These are phyloP conservation scores for Phaedon cochleariae DNA, from an alignment of 2,888 invertebrate genomes.

Conservation along the genomic window DNA sequence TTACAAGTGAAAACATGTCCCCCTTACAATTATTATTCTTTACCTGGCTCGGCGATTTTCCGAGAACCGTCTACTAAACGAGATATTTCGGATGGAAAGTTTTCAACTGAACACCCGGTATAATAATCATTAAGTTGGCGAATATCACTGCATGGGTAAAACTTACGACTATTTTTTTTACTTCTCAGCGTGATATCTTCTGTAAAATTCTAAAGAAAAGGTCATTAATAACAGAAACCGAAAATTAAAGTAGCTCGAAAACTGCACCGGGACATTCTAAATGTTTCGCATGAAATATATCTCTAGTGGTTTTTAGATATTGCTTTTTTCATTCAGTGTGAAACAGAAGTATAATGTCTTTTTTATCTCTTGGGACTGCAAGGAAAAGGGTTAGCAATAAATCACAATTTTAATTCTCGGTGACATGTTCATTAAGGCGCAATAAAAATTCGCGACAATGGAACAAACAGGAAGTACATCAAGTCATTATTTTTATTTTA, in stretches of 20 bases:
- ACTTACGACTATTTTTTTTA: neutral
- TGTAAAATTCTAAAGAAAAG: conserved; percentile 32
- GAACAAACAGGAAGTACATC: conserved; percentile 26
- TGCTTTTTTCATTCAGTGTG: conserved; percentile 55
- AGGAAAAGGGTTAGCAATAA: conserved; percentile 48
- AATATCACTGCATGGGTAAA: neutral
- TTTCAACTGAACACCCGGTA: no score
- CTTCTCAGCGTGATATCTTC: conserved; percentile 18
- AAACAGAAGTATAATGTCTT: conserved; percentile 59
- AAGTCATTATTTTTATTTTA: conserved; percentile 12
- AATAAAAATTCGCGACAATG: conserved; percentile 35
- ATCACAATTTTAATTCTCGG: conserved; percentile 48
- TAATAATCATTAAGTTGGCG: no score
- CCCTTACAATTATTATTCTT: no score
- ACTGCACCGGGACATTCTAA: conserved; percentile 49
- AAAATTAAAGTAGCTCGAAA: conserved; percentile 46
- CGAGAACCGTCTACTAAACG: no score
- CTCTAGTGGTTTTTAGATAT: conserved; percentile 53
- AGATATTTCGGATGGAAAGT: no score
- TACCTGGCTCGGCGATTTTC: no score
- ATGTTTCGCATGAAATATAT: conserved; percentile 53
- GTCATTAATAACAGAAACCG: conserved; percentile 45
- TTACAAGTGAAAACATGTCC: no score
- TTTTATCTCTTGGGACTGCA: conserved; percentile 57
- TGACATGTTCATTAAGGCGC: conserved; percentile 44